These are phyloP conservation scores for Zalophus californianus DNA, from an alignment of 2,797 vertebrate genomes.

Conservation along the genomic window DNA sequence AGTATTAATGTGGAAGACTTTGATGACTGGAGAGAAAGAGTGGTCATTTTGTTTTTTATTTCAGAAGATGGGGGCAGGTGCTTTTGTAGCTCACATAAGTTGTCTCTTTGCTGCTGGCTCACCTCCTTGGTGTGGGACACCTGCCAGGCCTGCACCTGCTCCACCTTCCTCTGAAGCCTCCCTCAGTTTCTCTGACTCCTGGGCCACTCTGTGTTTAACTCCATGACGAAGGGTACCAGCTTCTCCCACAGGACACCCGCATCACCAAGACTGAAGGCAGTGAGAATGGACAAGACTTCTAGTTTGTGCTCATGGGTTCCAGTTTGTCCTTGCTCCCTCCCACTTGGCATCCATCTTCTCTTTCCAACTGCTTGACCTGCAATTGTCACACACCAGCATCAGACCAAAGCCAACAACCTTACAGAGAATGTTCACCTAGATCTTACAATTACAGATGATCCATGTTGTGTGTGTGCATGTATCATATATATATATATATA, in stretches of 20 bases:
- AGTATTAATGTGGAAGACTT: neutral
- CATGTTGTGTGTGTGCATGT: neutral
- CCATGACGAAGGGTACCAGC: neutral
- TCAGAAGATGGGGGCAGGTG: neutral
- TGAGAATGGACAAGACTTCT: neutral
- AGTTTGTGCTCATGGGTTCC: neutral
- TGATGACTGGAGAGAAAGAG: neutral
- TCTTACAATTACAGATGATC: neutral
- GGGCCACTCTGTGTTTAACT: neutral
- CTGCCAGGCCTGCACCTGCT: neutral
- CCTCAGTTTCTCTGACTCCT: neutral
- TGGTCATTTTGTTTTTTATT: neutral
- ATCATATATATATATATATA: too few relatives aligned
- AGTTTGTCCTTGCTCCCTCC: neutral
- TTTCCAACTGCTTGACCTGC: neutral
- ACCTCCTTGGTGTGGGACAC: neutral
- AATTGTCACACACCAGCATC: neutral
- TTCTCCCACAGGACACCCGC: neutral
- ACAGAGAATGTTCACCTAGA: neutral
- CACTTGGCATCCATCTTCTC: neutral
- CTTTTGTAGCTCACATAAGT: neutral
- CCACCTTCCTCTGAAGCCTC: neutral
- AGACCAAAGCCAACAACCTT: neutral
- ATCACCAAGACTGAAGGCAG: neutral
- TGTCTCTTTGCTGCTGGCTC: neutral